phyloP scores from a whole-genome alignment of 64 coral and sea anemone species.

The Actinia tenebrosa region DNA sequence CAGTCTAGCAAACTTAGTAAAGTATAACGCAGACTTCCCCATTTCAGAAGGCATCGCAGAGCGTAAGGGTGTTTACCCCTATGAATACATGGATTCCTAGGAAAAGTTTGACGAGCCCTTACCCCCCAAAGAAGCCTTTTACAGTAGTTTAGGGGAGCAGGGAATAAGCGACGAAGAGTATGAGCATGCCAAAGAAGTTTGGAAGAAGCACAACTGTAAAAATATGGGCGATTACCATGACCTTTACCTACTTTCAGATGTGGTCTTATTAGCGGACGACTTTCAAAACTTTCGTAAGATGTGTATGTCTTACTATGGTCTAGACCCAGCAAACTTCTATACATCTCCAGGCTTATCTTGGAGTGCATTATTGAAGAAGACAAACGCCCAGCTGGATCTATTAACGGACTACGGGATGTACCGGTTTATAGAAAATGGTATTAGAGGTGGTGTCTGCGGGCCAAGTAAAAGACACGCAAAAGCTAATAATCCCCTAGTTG shows the following conservation, averaged over 20 bases:
- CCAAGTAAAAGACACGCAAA: not conserved
- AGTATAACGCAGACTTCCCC: not conserved
- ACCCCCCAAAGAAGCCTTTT: constrained; percentile 19
- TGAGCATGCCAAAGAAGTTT: constrained; percentile 18
- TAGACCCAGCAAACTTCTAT: constrained; percentile 29
- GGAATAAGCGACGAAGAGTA: not conserved
- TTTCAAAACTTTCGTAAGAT: constrained; percentile 6
- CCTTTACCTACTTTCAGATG: constrained; percentile 10
- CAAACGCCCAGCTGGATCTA: not conserved
- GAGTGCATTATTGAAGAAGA: constrained; percentile 7
- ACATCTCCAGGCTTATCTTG: not conserved
- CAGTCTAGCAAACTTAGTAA: no score
- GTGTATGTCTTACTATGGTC: constrained; percentile 4
- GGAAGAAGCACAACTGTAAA: not conserved
- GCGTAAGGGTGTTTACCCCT: constrained; percentile 3
- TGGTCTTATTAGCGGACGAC: not conserved
- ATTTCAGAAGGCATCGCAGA: not conserved
- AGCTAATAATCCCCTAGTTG: constrained; percentile 6
- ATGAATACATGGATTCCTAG: constrained; percentile 12
- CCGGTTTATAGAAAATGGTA: not conserved
- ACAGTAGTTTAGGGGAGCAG: not conserved
- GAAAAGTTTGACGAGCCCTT: constrained; percentile 23
- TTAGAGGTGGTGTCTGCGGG: not conserved
- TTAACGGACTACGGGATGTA: constrained; percentile 21
- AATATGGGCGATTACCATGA: constrained; percentile 17